Evolutionary conservation across 35 echinoderm and acorn worm species (phyloP).

Genomic region (Hemicentrotus pulcherrimus): DNA sequence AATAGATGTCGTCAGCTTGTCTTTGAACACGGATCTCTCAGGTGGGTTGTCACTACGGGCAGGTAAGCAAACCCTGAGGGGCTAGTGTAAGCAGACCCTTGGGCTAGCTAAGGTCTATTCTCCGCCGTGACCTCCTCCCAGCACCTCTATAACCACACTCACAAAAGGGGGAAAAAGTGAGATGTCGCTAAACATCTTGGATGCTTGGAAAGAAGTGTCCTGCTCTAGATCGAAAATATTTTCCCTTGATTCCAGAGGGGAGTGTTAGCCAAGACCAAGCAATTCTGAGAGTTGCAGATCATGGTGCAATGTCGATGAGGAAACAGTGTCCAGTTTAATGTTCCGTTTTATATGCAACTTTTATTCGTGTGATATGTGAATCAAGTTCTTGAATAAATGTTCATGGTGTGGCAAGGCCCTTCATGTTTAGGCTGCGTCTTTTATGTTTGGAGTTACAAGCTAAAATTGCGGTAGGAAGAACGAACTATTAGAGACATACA

Average conservation of each 20-base stretch:
- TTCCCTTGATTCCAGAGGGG: not conserved
- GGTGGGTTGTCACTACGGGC: constrained; percentile 42
- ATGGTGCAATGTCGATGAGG: no score
- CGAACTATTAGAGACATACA: no score
- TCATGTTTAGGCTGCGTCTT: no score
- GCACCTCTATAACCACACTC: not conserved
- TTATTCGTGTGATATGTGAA: no score
- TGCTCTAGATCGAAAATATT: not conserved
- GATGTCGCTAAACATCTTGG: not conserved
- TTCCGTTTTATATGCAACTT: no score
- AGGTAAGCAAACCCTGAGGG: constrained; percentile 39
- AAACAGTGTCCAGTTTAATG: no score
- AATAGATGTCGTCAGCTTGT: constrained; percentile 29
- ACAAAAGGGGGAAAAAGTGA: not conserved
- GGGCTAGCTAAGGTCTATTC: not conserved
- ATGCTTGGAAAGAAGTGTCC: not conserved
- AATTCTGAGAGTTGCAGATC: no score
- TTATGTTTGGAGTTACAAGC: no score
- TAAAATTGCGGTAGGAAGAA: no score
- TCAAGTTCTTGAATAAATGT: no score
- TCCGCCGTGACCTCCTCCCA: constrained; percentile 24
- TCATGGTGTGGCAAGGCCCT: no score
- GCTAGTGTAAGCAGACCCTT: constrained; percentile 25
- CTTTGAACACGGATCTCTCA: constrained; percentile 23
- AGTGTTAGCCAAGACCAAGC: no score